A percentile compares a stretch with the other conserved stretches of the same genome.
phyloP scores from a whole-genome alignment of 2,888 invertebrate genomes.

The Cheilosia vernalis region DNA sequence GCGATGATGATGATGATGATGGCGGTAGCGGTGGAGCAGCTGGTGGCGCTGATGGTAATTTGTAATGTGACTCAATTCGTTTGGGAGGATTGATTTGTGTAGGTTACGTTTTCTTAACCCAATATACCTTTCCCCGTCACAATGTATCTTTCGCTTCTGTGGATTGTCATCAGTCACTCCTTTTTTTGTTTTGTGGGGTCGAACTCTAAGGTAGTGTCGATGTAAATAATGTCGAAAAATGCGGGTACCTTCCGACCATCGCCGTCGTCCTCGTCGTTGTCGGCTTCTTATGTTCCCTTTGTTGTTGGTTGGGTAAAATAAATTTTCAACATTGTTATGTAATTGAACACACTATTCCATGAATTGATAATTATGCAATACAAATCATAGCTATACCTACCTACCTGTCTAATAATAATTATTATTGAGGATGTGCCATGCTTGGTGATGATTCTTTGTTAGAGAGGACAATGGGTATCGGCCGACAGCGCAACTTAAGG shows the following conservation, averaged over 20 bases:
- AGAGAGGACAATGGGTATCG: too few relatives aligned
- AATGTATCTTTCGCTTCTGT: background rate
- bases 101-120: slow-evolving; percentile 8
- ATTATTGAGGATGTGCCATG: slow-evolving; percentile 37
- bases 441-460: background rate
- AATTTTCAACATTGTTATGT: slow-evolving; percentile 30
- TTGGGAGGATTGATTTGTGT: slow-evolving; percentile 51
- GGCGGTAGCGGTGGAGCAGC: slow-evolving; percentile 8
- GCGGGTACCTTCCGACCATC: slow-evolving; percentile 3
- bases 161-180: slow-evolving; percentile 15
- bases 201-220: background rate
- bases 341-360: slow-evolving; percentile 46
- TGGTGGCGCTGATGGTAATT: slow-evolving; percentile 46
- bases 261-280: too few relatives aligned
- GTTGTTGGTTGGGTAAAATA: background rate
- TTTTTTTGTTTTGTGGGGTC: slow-evolving; percentile 5
- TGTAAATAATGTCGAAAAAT: slow-evolving; percentile 45
- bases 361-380: slow-evolving; percentile 40
- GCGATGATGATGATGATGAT: slow-evolving; percentile 57
- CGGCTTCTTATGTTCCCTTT: background rate
- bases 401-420: slow-evolving; percentile 39
- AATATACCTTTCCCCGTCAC: background rate
- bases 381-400: slow-evolving; percentile 3
- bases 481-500: too few relatives aligned
- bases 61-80: slow-evolving; percentile 71